phyloP scores from a whole-genome alignment of 2,888 invertebrate genomes.

The Notodonta ziczac region DNA sequence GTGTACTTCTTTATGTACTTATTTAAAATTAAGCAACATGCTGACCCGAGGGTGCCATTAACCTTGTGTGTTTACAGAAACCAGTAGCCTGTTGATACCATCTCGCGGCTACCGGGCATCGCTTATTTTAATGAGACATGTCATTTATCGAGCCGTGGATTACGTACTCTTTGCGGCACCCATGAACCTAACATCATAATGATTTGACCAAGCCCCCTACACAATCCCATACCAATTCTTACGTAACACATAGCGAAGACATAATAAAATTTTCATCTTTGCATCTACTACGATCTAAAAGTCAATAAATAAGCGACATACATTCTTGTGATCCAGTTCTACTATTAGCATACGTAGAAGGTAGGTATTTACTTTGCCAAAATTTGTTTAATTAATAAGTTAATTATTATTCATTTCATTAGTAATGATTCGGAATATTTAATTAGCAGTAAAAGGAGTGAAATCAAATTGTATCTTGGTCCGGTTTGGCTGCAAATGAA shows the following conservation, averaged over 20 bases:
- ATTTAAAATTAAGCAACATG: slow-evolving; percentile 22
- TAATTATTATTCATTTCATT: slow-evolving; percentile 5
- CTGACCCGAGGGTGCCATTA: slow-evolving; percentile 66
- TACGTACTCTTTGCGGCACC: slow-evolving; percentile 48
- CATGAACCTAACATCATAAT: slow-evolving; percentile 32
- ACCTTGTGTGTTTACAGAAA: slow-evolving; percentile 66
- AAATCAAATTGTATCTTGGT: not conserved
- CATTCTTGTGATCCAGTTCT: slow-evolving; percentile 43
- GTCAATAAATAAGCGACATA: slow-evolving; percentile 42
- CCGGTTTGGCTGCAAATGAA: not conserved
- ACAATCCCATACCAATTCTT: slow-evolving; percentile 16
- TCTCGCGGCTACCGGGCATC: slow-evolving; percentile 74
- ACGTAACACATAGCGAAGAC: slow-evolving; percentile 21
- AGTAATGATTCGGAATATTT: not conserved
- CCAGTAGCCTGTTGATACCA: slow-evolving; percentile 71
- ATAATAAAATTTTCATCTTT: slow-evolving; percentile 27
- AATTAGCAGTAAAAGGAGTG: not conserved
- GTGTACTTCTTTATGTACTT: too few relatives aligned
- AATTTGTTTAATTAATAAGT: slow-evolving; percentile 16
- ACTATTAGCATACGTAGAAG: slow-evolving; percentile 38
- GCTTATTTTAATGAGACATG: slow-evolving; percentile 73
- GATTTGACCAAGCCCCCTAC: slow-evolving; percentile 23
- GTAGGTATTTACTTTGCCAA: slow-evolving; percentile 24
- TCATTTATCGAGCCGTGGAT: slow-evolving; percentile 68
- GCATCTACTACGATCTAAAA: slow-evolving; percentile 31